Evolutionary conservation across 1,140 invertebrate genomes (phyloP), one percentile per base, ranked within the genome.

Genomic region (Calephelis nemesis): DNA sequence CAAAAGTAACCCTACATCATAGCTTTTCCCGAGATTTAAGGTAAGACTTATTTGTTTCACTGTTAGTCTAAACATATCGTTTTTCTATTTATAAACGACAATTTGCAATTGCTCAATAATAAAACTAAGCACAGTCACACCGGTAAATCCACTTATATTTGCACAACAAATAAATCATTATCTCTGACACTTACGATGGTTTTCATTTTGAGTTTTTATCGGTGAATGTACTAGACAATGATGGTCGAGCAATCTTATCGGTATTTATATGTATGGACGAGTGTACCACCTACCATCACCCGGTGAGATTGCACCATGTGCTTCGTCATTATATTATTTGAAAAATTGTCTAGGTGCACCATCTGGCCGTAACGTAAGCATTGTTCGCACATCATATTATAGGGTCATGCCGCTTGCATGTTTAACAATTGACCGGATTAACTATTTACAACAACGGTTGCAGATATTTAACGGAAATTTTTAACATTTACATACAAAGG

Each of bases 211-310:
- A 72, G 83, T 72, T 75, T 83, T 77, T 78, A 81, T 79, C 84
- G 87, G 78, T 82, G 85, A 83, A 84, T 79, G 82, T 81, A 84
- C 81, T 84, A 87, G 84, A 87, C 84, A 88, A 91, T 88, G 83
- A 86, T 87, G 75, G 70, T 85, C 82, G 86, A 82, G 82, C 75
- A 79, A 62, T 73, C 78, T 60, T 81, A 87, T 89, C 85, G 82
- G 87, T 89, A 85, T 91, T 83, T 91, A 89, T 91, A 89, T 78
- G 71, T 70, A 68, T 74, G 74, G 79, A 77, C 78, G 76, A 81
- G 71, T 69, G 68, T 70, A 69, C 81, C 78, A 78, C 84, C 85
- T 88, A 82, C 87, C 87, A 88, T 84, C 80, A 65, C 79, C 73
- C 76, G 76, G 76, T 79, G 72, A 63, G 83, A 85, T 90, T 90